A percentile compares a stretch with the other conserved stretches of the same genome.
phyloP scores from a whole-genome alignment of 2,888 invertebrate species.

The Conus canariensis region DNA sequence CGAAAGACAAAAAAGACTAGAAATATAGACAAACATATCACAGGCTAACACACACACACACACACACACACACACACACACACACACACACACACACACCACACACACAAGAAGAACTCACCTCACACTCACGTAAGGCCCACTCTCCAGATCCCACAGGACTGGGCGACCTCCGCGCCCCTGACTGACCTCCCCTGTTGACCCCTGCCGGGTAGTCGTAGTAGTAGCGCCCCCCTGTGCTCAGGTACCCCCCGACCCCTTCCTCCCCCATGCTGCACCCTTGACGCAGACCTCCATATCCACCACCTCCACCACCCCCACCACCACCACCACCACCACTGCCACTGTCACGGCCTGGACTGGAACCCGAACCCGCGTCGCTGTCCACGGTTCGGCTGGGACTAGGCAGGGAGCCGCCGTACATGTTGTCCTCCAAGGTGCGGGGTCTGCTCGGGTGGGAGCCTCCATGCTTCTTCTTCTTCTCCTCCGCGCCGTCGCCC shows the following conservation, averaged over 20 bases:
- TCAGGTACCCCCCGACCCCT: constrained; percentile 2
- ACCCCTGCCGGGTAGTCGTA: background rate
- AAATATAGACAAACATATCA: background rate
- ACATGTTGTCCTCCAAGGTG: constrained; percentile 17
- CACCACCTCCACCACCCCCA: background rate
- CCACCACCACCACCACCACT: background rate
- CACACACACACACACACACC: constrained; percentile 23
- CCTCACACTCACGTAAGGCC: constrained; percentile 41
- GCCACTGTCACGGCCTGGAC: background rate
- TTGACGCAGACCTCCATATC: background rate
- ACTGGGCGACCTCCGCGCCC: constrained; percentile 16
- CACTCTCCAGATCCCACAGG: constrained; percentile 43
- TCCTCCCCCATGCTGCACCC: background rate
- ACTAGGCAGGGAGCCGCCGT: background rate
- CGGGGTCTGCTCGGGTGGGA: background rate
- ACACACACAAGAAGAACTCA: constrained; percentile 19
- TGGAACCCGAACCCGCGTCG: background rate
- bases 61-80: constrained; percentile 19
- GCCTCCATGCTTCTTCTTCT: constrained; percentile 7
- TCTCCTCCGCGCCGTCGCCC: background rate
- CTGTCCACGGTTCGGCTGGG: background rate
- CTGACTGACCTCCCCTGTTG: background rate
- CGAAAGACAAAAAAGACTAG: too few species aligned
- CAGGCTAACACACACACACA: background rate
- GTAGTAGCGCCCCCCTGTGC: background rate